A percentile compares a stretch with the other conserved stretches of the same genome.
Conservation (phyloP, 2,888 invertebrate genomes). For the Zhuqinia jingwanae region DNA sequence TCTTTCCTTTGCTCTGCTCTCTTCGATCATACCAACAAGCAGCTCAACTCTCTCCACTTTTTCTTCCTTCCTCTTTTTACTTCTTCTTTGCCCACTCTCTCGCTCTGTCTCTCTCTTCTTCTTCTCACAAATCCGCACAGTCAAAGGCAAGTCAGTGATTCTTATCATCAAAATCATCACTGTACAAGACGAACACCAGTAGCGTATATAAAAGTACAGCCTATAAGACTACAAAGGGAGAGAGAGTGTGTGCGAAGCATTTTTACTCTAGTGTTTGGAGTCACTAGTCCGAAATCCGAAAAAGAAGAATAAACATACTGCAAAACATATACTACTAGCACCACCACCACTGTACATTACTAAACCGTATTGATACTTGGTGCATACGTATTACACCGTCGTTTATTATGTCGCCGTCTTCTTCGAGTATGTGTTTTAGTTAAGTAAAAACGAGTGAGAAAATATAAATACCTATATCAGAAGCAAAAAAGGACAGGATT, state of each 20-base stretch:
- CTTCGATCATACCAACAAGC: too few relatives aligned
- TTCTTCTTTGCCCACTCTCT: not conserved
- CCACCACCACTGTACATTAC: too few relatives aligned
- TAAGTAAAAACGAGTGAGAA: not conserved
- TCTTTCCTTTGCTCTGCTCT: not conserved
- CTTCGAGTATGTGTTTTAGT: not conserved
- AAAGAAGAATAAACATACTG: slow-evolving; percentile 12
- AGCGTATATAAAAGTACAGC: slow-evolving; percentile 1
- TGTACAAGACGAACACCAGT: not conserved
- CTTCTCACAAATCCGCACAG: slow-evolving; percentile 15
- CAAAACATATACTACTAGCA: not conserved
- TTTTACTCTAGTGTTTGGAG: not conserved
- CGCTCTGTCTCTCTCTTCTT: not conserved
- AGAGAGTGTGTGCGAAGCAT: not conserved
- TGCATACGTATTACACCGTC: slow-evolving; percentile 12
- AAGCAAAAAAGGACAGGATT: too few relatives aligned
- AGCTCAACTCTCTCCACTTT: slow-evolving; percentile 42
- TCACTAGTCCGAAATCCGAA: slow-evolving; percentile 36
- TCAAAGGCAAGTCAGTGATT: slow-evolving; percentile 23
- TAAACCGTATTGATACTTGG: too few relatives aligned
- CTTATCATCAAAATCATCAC: slow-evolving; percentile 48
- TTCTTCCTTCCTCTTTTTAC: slow-evolving; percentile 36
- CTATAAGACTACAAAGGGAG: not conserved
- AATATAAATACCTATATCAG: not conserved
- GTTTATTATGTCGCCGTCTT: slow-evolving; percentile 17